These are phyloP conservation scores for Cryptotermes secundus DNA, from an alignment of 1,140 invertebrate genomes.

Conservation along the genomic window DNA sequence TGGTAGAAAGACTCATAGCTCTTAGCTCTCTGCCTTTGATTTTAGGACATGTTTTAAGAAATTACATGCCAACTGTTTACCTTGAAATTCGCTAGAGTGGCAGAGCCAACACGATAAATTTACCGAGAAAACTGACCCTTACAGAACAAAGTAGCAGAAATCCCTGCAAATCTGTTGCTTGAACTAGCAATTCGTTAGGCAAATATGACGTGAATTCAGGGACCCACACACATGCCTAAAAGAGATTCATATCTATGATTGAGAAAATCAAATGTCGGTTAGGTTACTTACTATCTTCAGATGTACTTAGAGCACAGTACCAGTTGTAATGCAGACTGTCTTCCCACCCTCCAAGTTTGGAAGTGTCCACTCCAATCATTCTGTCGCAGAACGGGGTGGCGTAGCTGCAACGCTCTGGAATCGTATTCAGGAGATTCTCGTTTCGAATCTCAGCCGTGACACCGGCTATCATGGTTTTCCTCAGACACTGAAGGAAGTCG, in stretches of 20 bases:
- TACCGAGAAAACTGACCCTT: neutral
- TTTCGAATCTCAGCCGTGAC: too few relatives aligned
- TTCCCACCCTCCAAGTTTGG: too few relatives aligned
- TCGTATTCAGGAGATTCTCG: too few relatives aligned
- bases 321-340: too few relatives aligned
- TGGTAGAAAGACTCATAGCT: neutral
- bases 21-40: neutral
- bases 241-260: neutral
- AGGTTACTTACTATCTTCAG: too few relatives aligned
- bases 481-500: too few relatives aligned
- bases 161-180: neutral
- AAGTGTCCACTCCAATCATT: too few relatives aligned
- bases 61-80: neutral
- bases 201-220: neutral
- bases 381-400: too few relatives aligned
- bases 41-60: neutral
- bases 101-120: neutral
- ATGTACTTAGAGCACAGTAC: too few relatives aligned
- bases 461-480: too few relatives aligned
- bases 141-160: neutral
- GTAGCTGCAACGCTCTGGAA: too few relatives aligned
- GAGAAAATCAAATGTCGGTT: neutral
- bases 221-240: neutral
- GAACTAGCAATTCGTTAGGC: neutral
- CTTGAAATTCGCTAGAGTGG: neutral